Base-by-base conservation (phyloP, 1,140 invertebrate genomes). In the Plodia interpunctella region DNA sequence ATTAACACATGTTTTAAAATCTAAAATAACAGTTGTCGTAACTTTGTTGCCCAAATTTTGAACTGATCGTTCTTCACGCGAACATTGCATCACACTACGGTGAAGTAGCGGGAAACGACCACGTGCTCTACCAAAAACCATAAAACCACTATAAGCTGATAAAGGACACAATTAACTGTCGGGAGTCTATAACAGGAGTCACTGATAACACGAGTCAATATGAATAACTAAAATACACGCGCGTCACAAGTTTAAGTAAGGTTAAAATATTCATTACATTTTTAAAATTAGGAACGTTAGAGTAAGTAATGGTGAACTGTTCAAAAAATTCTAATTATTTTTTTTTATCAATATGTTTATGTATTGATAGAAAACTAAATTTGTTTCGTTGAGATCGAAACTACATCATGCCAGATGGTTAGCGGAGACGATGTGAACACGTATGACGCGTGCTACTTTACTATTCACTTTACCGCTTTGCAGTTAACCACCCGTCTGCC, bases 21-120 rank as follows among this genome's bases (percentile, higher is more conserved):
- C 51, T 59, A 63, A 62, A 53, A 60, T 56, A 18, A 30, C 55
- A 21, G 59, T 10, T 53, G 11, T 50, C 55, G 50, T 38, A 59
- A 63, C 55, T 64, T 66, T 56, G 30, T 10, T 32, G 32, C 57
- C 57, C 52, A 75, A 73, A 15, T 44, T 44, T 44, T 44, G 13
- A 44, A 68, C 68, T 87, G 80, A 78, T 70, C 56, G 57, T 58
- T 63, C 64, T 64, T 76, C 83, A 81, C 65, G 66, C 80, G 80
- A 83, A 85, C 72, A 86, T 89, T 88, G 83, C 87, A 87, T 89
- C 87, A 89, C 75, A 74, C 71, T 70, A 63, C 69, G 62, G 70
- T 57, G 64, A 58, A 54, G 60, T 66, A 71, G 76, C 78, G 75
- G 74, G 74, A 81, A 80, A 70, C 68, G 38, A 87, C 80, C 84